phyloP scores from a whole-genome alignment of 2,888 invertebrate species.

The Isotomurus palustris region DNA sequence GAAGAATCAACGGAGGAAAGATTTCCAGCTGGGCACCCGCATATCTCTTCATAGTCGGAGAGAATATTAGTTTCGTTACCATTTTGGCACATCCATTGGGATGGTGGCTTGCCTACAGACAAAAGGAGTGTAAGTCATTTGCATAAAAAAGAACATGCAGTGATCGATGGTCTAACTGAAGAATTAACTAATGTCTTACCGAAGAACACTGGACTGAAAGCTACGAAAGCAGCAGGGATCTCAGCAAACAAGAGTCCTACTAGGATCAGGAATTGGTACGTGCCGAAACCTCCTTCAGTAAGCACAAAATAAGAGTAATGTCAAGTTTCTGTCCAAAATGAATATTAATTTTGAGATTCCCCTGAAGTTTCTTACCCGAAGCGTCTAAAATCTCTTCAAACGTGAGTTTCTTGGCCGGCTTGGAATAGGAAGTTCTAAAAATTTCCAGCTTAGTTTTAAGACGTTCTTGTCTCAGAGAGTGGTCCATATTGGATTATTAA shows the following conservation, averaged over 20 bases:
- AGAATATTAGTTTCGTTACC: background rate
- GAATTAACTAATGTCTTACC: no score
- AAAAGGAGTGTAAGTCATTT: no score
- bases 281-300: conserved; percentile 27
- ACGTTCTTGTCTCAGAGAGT: no score
- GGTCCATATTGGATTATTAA: no score
- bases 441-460: no score
- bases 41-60: conserved; percentile 8
- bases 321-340: background rate
- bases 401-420: no score
- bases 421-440: no score
- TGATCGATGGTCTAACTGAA: no score
- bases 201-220: conserved; percentile 34
- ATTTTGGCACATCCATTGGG: conserved; percentile 16
- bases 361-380: background rate
- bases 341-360: background rate
- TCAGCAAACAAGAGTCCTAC: conserved; percentile 22
- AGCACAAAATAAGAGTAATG: background rate
- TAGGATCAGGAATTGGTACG: conserved; percentile 23
- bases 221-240: conserved; percentile 37
- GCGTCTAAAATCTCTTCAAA: background rate
- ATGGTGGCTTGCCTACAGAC: conserved; percentile 16
- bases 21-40: conserved; percentile 15
- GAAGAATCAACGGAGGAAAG: background rate
- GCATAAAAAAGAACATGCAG: no score